These are phyloP conservation scores for Connochaetes taurinus DNA, from an alignment of 2,113 vertebrate species.

Conservation along the genomic window DNA sequence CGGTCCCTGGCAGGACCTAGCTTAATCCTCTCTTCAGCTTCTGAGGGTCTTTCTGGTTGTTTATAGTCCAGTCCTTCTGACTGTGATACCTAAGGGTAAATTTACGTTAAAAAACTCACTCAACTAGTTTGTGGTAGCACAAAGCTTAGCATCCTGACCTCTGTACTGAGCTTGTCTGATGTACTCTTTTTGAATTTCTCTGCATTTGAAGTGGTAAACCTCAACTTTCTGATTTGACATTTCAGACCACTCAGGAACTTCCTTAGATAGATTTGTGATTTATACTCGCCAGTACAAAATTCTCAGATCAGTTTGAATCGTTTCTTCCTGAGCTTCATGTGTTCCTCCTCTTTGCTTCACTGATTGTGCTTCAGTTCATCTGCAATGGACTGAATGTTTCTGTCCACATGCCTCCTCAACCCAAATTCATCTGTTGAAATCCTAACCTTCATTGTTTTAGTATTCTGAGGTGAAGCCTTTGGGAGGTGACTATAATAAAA, in stretches of 20 bases:
- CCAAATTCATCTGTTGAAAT: neutral
- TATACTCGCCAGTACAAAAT: neutral
- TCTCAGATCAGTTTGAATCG: neutral
- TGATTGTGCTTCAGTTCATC: neutral
- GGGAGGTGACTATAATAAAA: neutral
- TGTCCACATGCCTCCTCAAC: neutral
- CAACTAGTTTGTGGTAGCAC: neutral
- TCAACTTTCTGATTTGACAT: neutral
- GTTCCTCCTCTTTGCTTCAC: neutral
- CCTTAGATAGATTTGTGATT: fast-evolving
- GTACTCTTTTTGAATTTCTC: neutral
- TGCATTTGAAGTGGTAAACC: neutral
- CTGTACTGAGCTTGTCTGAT: neutral
- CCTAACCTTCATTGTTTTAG: neutral
- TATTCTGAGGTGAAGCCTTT: neutral
- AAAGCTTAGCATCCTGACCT: neutral
- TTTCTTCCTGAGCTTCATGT: neutral
- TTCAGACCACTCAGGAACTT: neutral
- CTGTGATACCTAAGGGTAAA: neutral
- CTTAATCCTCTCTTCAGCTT: neutral
- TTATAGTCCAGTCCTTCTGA: neutral
- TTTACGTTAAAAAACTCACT: fast-evolving
- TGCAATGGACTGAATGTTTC: neutral
- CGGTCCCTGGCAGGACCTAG: neutral
- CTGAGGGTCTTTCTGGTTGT: neutral